These are phyloP conservation scores for Gorsachius magnificus DNA, from an alignment of 2,797 vertebrate species.

Conservation along the genomic window DNA sequence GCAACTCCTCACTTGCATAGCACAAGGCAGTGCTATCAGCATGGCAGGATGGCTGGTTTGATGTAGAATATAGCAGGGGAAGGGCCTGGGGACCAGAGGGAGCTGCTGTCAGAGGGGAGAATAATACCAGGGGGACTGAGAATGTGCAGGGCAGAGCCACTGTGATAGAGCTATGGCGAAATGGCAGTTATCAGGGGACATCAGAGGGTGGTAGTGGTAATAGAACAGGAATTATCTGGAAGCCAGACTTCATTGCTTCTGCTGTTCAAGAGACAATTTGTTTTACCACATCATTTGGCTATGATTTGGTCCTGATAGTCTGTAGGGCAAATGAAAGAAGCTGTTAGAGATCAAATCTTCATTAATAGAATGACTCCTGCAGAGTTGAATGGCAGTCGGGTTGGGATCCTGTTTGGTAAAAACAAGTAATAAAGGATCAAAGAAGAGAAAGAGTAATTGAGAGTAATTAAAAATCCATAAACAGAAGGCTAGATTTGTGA, in stretches of 20 bases:
- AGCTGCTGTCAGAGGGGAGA: neutral
- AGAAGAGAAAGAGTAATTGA: conserved; percentile 1
- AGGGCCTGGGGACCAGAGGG: neutral
- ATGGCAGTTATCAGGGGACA: accelerated
- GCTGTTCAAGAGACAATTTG: neutral
- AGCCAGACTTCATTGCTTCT: neutral
- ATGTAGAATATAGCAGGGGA: neutral
- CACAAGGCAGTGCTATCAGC: neutral
- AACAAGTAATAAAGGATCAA: conserved; percentile 14
- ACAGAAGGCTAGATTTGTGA: neutral
- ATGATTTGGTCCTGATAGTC: conserved; percentile 4
- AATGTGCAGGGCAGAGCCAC: neutral
- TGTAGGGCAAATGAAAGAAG: conserved; percentile 1
- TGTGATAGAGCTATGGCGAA: neutral
- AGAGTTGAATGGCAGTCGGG: neutral
- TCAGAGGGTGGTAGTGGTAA: neutral
- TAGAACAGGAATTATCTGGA: neutral
- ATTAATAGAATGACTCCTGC: neutral
- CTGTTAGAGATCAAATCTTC: conserved; percentile 30
- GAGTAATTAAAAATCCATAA: conserved; percentile 38
- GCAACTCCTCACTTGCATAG: neutral
- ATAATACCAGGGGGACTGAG: neutral
- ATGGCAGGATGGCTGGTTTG: neutral
- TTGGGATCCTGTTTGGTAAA: neutral
- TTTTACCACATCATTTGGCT: neutral